Conservation (phyloP, 1,140 invertebrate species). For the Drosophila tsacasi region DNA sequence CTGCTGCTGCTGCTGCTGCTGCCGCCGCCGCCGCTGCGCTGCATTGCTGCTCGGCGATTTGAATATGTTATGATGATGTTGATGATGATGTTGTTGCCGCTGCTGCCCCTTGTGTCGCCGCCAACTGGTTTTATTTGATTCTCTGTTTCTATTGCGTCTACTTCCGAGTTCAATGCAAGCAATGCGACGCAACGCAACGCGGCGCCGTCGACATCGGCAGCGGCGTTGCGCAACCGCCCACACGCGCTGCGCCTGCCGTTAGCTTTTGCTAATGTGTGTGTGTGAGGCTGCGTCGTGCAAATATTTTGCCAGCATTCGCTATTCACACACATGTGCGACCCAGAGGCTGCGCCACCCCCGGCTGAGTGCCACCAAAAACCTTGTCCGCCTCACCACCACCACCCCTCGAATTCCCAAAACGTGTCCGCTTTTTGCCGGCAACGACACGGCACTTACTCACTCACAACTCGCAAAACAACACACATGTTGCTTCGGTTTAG, state of each 20-base stretch:
- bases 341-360: conserved; percentile 48
- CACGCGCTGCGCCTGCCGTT: conserved; percentile 41
- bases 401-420: conserved; percentile 25
- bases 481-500: conserved; percentile 81
- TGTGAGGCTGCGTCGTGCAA: conserved; percentile 73
- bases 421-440: conserved; percentile 73
- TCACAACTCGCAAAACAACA: conserved; percentile 61
- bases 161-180: conserved; percentile 80
- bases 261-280: conserved; percentile 40
- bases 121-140: conserved; percentile 75
- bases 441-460: conserved; percentile 35
- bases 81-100: conserved; percentile 77
- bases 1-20: conserved; percentile 3
- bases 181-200: conserved; percentile 17
- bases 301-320: conserved; percentile 73
- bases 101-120: conserved; percentile 49
- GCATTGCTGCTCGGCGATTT: conserved; percentile 58
- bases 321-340: conserved; percentile 43
- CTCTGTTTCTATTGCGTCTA: conserved; percentile 81
- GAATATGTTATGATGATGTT: conserved; percentile 82
- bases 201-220: conserved; percentile 26
- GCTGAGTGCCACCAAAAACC: conserved; percentile 16
- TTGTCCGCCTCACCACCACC: conserved; percentile 5
- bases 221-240: conserved; percentile 79
- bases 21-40: conserved; percentile 9